These are phyloP conservation scores for Diachrysia chrysitis DNA, from an alignment of 2,888 invertebrate species.

Conservation along the genomic window DNA sequence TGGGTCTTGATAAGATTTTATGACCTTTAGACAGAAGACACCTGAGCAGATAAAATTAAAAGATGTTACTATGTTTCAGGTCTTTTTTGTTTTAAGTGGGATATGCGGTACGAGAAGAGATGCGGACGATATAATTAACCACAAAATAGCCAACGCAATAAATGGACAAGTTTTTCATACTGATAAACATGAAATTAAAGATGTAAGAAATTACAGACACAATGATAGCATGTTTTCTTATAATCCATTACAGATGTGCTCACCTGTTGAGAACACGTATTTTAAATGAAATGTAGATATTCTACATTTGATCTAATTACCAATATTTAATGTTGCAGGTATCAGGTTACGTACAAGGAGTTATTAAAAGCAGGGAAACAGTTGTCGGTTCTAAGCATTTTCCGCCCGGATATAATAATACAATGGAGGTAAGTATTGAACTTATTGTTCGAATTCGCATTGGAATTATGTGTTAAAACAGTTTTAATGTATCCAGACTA, in stretches of 20 bases:
- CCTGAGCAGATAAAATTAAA: no score
- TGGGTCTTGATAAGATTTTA: no score
- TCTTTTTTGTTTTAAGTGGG: constrained; percentile 74
- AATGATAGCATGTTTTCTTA: no score
- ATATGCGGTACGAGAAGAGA: constrained; percentile 44
- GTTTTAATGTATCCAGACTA: no score
- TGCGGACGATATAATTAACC: constrained; percentile 63
- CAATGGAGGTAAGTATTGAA: constrained; percentile 60
- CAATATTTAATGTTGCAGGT: constrained; percentile 67
- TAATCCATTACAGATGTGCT: no score
- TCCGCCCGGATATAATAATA: constrained; percentile 52
- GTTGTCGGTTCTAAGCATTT: constrained; percentile 40
- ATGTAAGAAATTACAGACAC: constrained; percentile 60
- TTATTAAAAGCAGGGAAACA: constrained; percentile 58
- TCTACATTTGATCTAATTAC: no score
- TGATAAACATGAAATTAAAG: constrained; percentile 61
- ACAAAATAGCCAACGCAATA: constrained; percentile 67
- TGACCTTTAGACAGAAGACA: no score
- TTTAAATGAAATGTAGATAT: no score
- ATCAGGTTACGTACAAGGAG: constrained; percentile 63
- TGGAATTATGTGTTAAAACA: no score
- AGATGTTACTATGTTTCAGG: constrained; percentile 58
- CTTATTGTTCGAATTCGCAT: no score
- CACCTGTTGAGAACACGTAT: no score
- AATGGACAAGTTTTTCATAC: constrained; percentile 73